phyloP scores from a whole-genome alignment of 2,113 vertebrate genomes.

The Athene noctua region DNA sequence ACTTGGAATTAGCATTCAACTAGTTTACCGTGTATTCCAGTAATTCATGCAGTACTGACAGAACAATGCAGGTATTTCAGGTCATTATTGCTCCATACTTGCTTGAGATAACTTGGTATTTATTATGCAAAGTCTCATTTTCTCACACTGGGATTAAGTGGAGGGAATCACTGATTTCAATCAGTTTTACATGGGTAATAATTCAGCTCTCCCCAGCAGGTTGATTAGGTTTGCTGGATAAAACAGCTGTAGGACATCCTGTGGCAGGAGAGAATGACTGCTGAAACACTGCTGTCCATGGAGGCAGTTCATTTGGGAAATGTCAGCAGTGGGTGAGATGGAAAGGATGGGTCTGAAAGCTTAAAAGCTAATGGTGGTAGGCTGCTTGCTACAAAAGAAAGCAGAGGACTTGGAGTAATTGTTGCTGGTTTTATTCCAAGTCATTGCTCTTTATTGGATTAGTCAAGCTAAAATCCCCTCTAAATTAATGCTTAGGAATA shows the following conservation, averaged over 20 bases:
- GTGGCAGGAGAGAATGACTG: conserved; percentile 17
- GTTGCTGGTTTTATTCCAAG: conserved; percentile 20
- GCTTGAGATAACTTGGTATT: background rate
- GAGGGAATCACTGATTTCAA: conserved; percentile 51
- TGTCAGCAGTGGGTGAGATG: conserved; percentile 3
- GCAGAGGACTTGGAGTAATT: background rate
- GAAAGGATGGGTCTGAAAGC: conserved; percentile 7
- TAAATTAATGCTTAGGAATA: conserved; percentile 38
- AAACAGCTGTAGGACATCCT: conserved; percentile 35
- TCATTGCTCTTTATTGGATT: conserved; percentile 25
- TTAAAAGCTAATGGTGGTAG: background rate
- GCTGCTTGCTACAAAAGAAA: background rate
- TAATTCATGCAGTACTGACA: background rate
- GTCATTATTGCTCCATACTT: background rate
- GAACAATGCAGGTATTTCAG: background rate
- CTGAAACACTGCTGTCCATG: conserved; percentile 20
- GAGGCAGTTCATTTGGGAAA: background rate
- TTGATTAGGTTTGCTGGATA: conserved; percentile 55
- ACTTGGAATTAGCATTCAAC: background rate
- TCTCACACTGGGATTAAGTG: conserved; percentile 32
- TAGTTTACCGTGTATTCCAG: background rate
- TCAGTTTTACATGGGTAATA: conserved; percentile 10
- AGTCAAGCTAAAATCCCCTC: conserved; percentile 9
- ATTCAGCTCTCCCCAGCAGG: conserved; percentile 60
- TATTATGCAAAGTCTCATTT: conserved; percentile 12